These are phyloP conservation scores for Cryptotermes secundus DNA, from an alignment of 1,140 invertebrate species.

Conservation along the genomic window DNA sequence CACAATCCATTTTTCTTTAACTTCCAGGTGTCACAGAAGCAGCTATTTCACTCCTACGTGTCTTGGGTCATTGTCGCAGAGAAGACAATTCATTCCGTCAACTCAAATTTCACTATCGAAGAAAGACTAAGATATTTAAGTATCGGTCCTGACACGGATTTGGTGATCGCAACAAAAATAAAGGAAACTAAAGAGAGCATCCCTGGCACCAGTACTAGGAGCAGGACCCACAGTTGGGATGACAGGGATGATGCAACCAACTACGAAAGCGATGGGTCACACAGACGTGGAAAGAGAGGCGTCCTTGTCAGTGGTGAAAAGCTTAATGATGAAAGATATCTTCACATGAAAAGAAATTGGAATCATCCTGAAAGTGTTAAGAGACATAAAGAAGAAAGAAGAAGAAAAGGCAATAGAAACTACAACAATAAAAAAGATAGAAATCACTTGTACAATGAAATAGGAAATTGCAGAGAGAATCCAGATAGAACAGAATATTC, in stretches of 20 bases:
- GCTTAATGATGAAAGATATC: no score
- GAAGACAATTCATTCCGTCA: background rate
- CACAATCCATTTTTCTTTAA: background rate
- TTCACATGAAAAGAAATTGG: background rate
- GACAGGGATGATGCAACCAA: no score
- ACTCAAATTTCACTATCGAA: background rate
- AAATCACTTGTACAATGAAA: background rate
- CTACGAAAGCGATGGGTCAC: background rate
- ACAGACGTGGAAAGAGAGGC: background rate
- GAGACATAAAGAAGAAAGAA: background rate
- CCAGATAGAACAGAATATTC: background rate
- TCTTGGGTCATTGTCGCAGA: conserved; percentile 1
- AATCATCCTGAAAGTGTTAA: background rate
- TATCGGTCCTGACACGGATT: background rate
- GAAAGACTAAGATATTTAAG: background rate
- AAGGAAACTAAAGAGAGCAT: background rate
- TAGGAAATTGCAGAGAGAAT: background rate
- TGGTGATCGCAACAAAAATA: background rate
- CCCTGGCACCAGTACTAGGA: no score
- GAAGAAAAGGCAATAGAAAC: background rate
- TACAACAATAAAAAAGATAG: background rate
- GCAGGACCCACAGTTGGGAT: no score
- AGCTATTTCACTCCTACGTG: background rate
- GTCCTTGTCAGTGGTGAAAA: no score
- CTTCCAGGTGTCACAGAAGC: conserved; percentile 24